Conservation (phyloP, 2,888 invertebrate genomes). For the Drosophila borealis region DNA sequence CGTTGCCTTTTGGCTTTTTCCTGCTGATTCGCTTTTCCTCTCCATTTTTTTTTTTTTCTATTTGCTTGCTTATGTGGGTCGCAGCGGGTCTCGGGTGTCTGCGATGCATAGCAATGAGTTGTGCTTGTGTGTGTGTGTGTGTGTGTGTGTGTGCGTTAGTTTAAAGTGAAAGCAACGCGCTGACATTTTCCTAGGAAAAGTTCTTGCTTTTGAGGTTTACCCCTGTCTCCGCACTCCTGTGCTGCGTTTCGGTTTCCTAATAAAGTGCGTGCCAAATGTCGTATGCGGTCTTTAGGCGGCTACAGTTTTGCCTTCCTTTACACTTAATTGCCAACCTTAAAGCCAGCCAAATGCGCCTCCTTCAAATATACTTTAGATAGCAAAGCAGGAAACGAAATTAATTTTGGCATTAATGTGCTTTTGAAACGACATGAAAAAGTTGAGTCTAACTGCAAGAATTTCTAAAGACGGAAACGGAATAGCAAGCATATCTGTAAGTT, state of each 20-base stretch:
- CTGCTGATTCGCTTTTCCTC: conserved; percentile 20
- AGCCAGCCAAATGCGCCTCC: conserved; percentile 18
- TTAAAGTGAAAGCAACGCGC: conserved; percentile 58
- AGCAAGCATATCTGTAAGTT: conserved; percentile 2
- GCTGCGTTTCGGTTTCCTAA: conserved; percentile 46
- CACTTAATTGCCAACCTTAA: conserved; percentile 69
- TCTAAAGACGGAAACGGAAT: neutral
- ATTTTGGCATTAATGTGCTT: conserved; percentile 21
- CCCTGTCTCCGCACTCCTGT: conserved; percentile 7
- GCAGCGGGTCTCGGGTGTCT: conserved; percentile 43
- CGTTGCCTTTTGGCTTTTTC: conserved; percentile 49
- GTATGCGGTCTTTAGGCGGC: conserved; percentile 32
- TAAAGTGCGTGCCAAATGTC: conserved; percentile 66
- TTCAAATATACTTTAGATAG: conserved; percentile 9
- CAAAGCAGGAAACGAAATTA: conserved; percentile 22
- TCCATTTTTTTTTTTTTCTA: conserved; percentile 7
- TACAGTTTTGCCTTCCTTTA: conserved; percentile 37
- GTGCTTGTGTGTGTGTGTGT: conserved; percentile 20
- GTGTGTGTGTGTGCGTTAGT: conserved; percentile 41
- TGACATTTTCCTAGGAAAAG: conserved; percentile 16
- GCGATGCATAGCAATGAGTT: conserved; percentile 70
- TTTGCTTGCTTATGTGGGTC: conserved; percentile 54
- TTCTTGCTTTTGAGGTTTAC: conserved; percentile 63
- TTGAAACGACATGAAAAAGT: conserved; percentile 6
- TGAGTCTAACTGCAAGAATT: conserved; percentile 4